Evolutionary conservation across 2,888 invertebrate genomes (phyloP).

Genomic region (Tholera decimalis): DNA sequence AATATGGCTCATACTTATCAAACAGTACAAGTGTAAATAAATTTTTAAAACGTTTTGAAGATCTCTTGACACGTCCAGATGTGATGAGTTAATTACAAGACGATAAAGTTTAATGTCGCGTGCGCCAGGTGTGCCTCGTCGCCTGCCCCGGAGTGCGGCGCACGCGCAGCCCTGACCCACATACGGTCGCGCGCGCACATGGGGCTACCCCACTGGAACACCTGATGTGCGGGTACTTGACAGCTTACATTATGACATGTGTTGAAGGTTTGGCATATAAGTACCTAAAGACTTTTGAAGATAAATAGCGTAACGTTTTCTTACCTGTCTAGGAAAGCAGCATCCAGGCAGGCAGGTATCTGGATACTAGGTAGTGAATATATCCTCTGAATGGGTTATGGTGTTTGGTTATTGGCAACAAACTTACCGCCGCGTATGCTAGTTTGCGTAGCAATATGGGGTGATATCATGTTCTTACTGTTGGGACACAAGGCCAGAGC

Average conservation of each 20-base stretch:
- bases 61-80: not conserved
- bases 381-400: not conserved
- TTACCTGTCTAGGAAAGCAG: too few species aligned
- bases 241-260: too few species aligned
- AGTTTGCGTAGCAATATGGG: too few species aligned
- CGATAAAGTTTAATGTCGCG: slow-evolving; percentile 4
- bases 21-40: not conserved
- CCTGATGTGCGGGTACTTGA: slow-evolving; percentile 1
- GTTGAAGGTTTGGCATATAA: not conserved
- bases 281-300: not conserved
- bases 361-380: not conserved
- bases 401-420: slow-evolving; percentile 3
- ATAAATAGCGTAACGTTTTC: too few species aligned
- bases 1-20: not conserved
- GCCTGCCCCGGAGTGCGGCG: slow-evolving; percentile 14
- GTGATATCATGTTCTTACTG: too few species aligned
- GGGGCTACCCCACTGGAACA: slow-evolving; percentile 16
- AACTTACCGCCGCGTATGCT: not conserved
- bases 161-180: slow-evolving; percentile 54
- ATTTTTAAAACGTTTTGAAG: not conserved
- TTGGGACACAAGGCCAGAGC: too few species aligned
- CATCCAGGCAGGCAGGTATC: not conserved
- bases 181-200: slow-evolving; percentile 8
- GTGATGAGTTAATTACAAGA: slow-evolving; percentile 17
- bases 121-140: slow-evolving; percentile 49